Evolutionary conservation across 2,888 invertebrate genomes (phyloP), one percentile per base, ranked within the genome.

Genomic region (Mechanitis messenoides): DNA sequence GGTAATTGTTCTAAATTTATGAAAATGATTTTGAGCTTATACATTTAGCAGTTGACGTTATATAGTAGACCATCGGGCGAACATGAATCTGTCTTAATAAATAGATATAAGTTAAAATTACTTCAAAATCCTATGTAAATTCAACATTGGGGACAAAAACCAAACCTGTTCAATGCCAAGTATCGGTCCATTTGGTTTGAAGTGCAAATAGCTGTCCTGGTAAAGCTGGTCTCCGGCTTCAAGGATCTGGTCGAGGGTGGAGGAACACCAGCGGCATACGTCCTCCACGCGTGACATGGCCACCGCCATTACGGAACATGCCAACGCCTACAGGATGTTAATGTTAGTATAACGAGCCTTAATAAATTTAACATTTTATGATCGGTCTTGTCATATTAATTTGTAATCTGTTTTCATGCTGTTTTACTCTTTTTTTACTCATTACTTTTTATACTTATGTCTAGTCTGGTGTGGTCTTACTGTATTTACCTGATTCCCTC

Each of bases 201-300:
- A 92, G 66, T 92, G 90, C 62, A 92, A 81, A 73, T 88, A 92
- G 67, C 92, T 92, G 78, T 92, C 92, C 72, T 92, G 91, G 77
- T 92, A 92, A 1, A 92, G 83, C 75, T 92, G 92, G 71, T 92
- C 91, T 0, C 92, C 92, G 53, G 90, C 84, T 63, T 92, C 91
- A 67, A 92, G 75, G 55, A 92, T 74, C 72, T 87, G 81, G 72
- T 92, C 91, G n/a, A 92, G 81, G 4, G 91, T 91, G 53, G 83
- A 76, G 4, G 79, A 74, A 64, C 87, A 89, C 92, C 92, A 92
- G 60, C 87, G 85, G 56, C 88, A 87, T 1, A 92, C 86, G 45
- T 91, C 86, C 47, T 90, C 83, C 0, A 92, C 83, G 2, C 88
- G 81, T 1, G 89, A 88, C 89, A 92, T 91, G 0, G 92, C 92